Base-by-base conservation (phyloP, 2,888 invertebrate species). In the Megaustenia siamemsis region DNA sequence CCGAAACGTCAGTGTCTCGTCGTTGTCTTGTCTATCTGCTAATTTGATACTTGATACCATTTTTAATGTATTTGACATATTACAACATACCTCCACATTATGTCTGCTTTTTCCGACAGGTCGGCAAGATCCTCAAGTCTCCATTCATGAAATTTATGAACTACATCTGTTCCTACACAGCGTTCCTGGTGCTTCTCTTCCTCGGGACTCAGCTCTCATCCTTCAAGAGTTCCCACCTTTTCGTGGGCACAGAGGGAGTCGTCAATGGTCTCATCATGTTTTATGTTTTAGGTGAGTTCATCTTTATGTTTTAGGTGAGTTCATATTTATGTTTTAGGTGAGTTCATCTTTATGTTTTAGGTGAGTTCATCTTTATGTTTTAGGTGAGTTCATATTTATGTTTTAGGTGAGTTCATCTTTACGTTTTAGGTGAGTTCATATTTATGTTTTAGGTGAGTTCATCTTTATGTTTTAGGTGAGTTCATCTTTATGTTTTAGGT, bases 101-200 rank as follows among this genome's bases (percentile, higher is more conserved):
- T 6, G 5, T 38, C 21, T 68, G 21, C 45, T 12, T 32, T 32
- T 73, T 21, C 32, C 49, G 21, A 4, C 87, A 91, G 91, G 82
- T 90, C 49, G 89, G 87, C 49, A 85, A 87, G 69, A 87, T 90
- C 40, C 69, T 89, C 35, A 87, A 87, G 32, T 87, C 88, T 43
- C 89, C 90, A 15, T 87, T 90, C 85, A 89, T 91, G 84, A 92
- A 92, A 87, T 92, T 92, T 86, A 88, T 90, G 86, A 90, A 90
- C 84, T 88, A 89, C 85, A 88, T 87, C 69, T 88, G 88, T 32
- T 89, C 89, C 53, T 89, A 90, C 86, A 87, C 87, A 15, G 87
- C 89, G n/a, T 90, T 90, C 85, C 87, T 90, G 38, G 82, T 87
- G 28, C 85, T 90, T 15, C 85, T 90, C 24, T 88, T 89, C 68